Conservation (phyloP, 2,888 invertebrate species). For the Andrena camellia region DNA sequence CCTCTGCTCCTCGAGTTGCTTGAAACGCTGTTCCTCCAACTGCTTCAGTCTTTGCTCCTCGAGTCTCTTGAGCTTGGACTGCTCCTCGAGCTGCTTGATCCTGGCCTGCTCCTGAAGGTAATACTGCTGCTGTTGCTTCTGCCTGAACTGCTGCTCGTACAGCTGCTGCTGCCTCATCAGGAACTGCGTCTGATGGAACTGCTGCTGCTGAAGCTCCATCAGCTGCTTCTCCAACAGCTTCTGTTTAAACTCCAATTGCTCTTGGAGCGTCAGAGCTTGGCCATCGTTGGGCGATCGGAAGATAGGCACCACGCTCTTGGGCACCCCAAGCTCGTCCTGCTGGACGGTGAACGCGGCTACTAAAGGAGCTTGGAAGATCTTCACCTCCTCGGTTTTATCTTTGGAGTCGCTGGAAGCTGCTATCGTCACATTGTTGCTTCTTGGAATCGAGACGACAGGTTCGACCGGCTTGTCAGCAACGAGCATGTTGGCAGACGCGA, state of each 20-base stretch:
- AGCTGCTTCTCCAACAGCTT: slow-evolving; percentile 90
- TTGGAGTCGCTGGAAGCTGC: slow-evolving; percentile 86
- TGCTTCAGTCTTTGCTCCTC: slow-evolving; percentile 81
- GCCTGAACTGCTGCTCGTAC: slow-evolving; percentile 86
- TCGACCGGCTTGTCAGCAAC: slow-evolving; percentile 78
- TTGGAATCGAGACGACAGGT: slow-evolving; percentile 60
- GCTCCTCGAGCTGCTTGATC: slow-evolving; percentile 77
- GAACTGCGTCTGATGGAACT: slow-evolving; percentile 90
- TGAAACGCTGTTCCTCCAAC: slow-evolving; percentile 64
- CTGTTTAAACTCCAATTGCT: slow-evolving; percentile 89
- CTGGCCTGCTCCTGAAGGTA: slow-evolving; percentile 78
- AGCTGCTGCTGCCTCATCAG: slow-evolving; percentile 89
- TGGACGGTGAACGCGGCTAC: slow-evolving; percentile 95
- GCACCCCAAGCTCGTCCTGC: slow-evolving; percentile 92
- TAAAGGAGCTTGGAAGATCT: slow-evolving; percentile 92
- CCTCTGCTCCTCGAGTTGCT: slow-evolving; percentile 83
- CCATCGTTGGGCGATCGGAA: slow-evolving; percentile 86
- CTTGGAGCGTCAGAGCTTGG: slow-evolving; percentile 82
- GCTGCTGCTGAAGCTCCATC: slow-evolving; percentile 88
- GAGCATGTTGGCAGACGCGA: slow-evolving; percentile 77
- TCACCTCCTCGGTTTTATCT: slow-evolving; percentile 87
- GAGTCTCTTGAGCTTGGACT: slow-evolving; percentile 75
- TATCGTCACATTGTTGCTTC: slow-evolving; percentile 38
- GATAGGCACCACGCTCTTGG: slow-evolving; percentile 92
- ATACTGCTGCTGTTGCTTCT: slow-evolving; percentile 81